Conservation (phyloP, 1,140 invertebrate species). For the Orchesella cincta region DNA sequence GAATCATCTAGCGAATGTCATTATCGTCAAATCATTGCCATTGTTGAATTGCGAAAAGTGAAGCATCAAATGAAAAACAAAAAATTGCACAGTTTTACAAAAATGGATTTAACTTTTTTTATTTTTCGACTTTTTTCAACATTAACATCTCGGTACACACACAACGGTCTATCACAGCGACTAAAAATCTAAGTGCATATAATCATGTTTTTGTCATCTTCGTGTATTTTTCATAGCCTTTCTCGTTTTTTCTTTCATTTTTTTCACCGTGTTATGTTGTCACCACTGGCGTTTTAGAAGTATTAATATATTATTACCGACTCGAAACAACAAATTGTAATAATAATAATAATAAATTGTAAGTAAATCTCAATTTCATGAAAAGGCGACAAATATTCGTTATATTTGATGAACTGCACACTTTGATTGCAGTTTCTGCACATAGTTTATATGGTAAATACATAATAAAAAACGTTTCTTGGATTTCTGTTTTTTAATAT, state of each 20-base stretch:
- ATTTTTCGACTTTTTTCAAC: constrained; percentile 43
- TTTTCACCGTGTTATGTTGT: constrained; percentile 11
- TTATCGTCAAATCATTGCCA: too few species aligned
- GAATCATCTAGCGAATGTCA: too few species aligned
- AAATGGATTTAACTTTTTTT: constrained; percentile 48
- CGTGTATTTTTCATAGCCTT: constrained; percentile 5
- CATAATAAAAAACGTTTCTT: too few species aligned
- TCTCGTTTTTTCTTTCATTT: constrained; percentile 8
- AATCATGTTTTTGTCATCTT: constrained; percentile 17
- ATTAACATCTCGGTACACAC: constrained; percentile 50
- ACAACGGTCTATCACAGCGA: constrained; percentile 50
- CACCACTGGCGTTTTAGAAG: neutral
- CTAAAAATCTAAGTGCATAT: constrained; percentile 48
- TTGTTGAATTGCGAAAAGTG: neutral
- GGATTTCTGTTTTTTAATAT: too few species aligned
- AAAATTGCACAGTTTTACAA: constrained; percentile 39
- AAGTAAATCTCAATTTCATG: neutral
- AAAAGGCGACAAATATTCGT: too few species aligned
- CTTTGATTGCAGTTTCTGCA: too few species aligned
- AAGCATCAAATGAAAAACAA: neutral
- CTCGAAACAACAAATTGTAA: neutral
- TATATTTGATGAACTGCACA: too few species aligned
- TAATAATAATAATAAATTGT: neutral
- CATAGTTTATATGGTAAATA: too few species aligned
- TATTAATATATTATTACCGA: neutral